Percentiles rank a stretch among this genome's conserved stretches.
phyloP scores from a whole-genome alignment of 64 coral and sea anemone genomes.

The Orbicella faveolata region DNA sequence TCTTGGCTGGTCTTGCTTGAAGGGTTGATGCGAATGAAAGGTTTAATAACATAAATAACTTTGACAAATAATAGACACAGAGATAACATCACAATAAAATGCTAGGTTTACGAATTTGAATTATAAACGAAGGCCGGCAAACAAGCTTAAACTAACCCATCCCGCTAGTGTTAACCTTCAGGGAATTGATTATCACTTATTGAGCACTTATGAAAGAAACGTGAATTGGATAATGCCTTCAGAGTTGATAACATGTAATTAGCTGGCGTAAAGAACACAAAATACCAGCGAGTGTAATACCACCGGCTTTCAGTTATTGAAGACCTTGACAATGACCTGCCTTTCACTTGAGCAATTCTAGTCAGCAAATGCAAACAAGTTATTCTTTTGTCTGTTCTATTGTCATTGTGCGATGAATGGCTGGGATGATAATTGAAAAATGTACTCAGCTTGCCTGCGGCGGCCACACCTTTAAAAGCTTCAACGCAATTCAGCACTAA shows the following conservation, averaged over 20 bases:
- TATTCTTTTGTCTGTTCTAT: slow-evolving; percentile 2
- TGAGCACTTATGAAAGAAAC: background rate
- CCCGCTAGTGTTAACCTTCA: background rate
- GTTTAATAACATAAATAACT: slow-evolving; percentile 42
- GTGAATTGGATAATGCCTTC: background rate
- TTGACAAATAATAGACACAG: slow-evolving; percentile 5
- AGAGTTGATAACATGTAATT: background rate
- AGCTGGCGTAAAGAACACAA: slow-evolving; percentile 5
- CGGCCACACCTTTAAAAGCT: background rate
- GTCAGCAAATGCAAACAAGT: slow-evolving; percentile 37
- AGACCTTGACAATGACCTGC: background rate
- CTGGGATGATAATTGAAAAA: slow-evolving; percentile 1
- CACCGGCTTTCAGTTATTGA: background rate
- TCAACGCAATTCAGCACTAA: too few relatives aligned
- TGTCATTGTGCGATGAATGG: background rate
- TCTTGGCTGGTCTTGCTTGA: background rate
- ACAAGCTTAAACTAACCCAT: background rate
- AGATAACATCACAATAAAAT: slow-evolving; percentile 32
- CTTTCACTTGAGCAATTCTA: slow-evolving; percentile 27
- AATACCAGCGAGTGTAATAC: background rate
- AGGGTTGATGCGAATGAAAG: background rate
- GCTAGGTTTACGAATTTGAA: slow-evolving; percentile 9
- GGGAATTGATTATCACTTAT: background rate
- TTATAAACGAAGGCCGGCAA: slow-evolving; percentile 13
- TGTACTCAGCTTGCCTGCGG: background rate